phyloP scores from a whole-genome alignment of 2,113 vertebrate genomes.

The Phaethornis superciliosus region DNA sequence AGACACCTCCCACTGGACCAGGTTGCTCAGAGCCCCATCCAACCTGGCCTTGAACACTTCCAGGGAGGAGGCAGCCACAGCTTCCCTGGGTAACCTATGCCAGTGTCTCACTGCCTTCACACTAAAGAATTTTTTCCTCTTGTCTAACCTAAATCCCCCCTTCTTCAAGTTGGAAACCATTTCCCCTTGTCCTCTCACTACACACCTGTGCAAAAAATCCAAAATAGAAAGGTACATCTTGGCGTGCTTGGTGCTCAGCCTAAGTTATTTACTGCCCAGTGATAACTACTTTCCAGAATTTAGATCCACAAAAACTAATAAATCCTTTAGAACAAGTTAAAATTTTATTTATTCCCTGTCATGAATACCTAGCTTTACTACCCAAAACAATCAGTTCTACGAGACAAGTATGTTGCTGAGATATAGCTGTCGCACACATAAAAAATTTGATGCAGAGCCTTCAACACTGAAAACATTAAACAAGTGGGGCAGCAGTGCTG shows the following conservation, averaged over 20 bases:
- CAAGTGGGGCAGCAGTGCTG: neutral
- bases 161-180: too few relatives aligned
- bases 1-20: too few relatives aligned
- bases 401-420: neutral
- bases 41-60: too few relatives aligned
- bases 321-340: neutral
- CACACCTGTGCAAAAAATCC: too few relatives aligned
- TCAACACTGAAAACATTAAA: constrained; percentile 1
- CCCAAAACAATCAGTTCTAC: neutral
- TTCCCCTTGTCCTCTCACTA: too few relatives aligned
- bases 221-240: neutral
- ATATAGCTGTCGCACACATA: neutral
- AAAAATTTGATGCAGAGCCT: neutral
- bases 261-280: neutral
- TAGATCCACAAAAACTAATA: neutral
- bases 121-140: too few relatives aligned
- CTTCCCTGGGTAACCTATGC: too few relatives aligned
- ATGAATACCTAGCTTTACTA: neutral
- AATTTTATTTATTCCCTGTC: neutral
- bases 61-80: too few relatives aligned
- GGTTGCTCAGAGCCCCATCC: too few relatives aligned
- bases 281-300: neutral
- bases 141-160: too few relatives aligned
- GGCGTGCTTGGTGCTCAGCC: neutral
- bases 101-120: too few relatives aligned